phyloP scores from a whole-genome alignment of 2,113 vertebrate genomes.

The Hippocampus zosterae region DNA sequence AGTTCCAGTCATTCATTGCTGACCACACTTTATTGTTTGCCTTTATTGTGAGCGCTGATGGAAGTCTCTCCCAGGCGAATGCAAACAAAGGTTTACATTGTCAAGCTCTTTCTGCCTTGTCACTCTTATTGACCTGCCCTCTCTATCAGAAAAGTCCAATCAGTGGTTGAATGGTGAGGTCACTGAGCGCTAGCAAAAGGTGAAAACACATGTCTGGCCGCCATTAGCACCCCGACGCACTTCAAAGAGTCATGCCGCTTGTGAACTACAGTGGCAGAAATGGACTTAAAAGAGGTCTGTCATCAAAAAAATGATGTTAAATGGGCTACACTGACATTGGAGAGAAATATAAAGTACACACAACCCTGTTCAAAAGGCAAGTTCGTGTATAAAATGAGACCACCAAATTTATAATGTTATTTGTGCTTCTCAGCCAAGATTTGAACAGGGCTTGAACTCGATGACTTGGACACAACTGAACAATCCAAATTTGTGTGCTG shows the following conservation, averaged over 20 bases:
- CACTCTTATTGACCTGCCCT: slow-evolving; percentile 40
- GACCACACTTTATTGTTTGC: slow-evolving; percentile 14
- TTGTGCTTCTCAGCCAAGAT: slow-evolving; percentile 19
- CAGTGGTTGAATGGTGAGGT: slow-evolving; percentile 33
- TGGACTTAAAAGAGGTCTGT: slow-evolving; percentile 10
- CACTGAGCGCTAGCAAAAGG: slow-evolving; percentile 18
- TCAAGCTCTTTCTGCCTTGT: slow-evolving; percentile 35
- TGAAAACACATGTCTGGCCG: slow-evolving; percentile 17
- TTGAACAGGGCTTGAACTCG: slow-evolving; percentile 34
- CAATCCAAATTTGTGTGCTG: slow-evolving; percentile 24
- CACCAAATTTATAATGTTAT: slow-evolving; percentile 6
- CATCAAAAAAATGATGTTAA: neutral
- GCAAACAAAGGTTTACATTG: slow-evolving; percentile 42
- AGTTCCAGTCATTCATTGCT: slow-evolving; percentile 5
- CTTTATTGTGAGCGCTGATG: slow-evolving; percentile 41
- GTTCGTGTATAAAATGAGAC: neutral
- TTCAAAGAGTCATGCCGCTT: slow-evolving; percentile 4
- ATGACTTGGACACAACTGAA: neutral
- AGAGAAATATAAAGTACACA: too few relatives aligned
- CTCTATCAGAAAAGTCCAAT: slow-evolving; percentile 25
- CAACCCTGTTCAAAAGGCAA: neutral
- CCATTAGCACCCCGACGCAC: slow-evolving; percentile 3
- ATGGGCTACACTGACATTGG: neutral
- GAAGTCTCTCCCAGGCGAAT: slow-evolving; percentile 35
- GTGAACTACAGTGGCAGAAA: neutral